A percentile compares a stretch with the other conserved stretches of the same genome.
Conservation (phyloP, 2,888 invertebrate genomes). For the Nymphalis c-album region DNA sequence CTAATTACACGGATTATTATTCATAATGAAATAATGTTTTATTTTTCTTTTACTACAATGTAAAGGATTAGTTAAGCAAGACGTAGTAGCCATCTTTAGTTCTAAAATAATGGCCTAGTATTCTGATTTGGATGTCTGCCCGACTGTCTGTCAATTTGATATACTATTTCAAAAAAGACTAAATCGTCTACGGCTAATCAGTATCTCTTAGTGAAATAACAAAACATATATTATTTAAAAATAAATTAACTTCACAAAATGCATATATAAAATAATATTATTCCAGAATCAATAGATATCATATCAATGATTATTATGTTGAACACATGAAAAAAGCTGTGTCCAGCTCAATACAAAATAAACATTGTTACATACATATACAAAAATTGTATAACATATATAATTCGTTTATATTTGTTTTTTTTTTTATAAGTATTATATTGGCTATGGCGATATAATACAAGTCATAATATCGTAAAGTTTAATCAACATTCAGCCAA, state of each 20-base stretch:
- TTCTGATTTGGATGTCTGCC: constrained; percentile 29
- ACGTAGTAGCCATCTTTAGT: constrained; percentile 13
- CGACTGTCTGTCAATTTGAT: constrained; percentile 24
- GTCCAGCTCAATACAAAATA: too few relatives aligned
- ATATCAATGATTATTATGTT: too few relatives aligned
- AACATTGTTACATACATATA: too few relatives aligned
- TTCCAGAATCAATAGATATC: too few relatives aligned
- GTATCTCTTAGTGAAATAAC: neutral
- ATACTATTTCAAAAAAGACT: constrained; percentile 22
- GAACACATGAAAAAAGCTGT: too few relatives aligned
- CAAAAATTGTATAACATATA: too few relatives aligned
- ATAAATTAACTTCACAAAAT: too few relatives aligned
- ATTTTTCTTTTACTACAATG: neutral
- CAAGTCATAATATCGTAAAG: neutral
- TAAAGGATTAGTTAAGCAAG: constrained; percentile 4
- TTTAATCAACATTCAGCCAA: neutral
- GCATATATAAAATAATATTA: too few relatives aligned
- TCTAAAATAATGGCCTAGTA: constrained; percentile 22
- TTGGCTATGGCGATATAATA: neutral
- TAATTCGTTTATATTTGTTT: too few relatives aligned
- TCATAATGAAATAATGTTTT: neutral
- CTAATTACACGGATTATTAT: too few relatives aligned
- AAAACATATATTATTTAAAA: neutral
- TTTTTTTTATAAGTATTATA: neutral
- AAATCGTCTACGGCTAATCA: constrained; percentile 11